Evolutionary conservation across 2,888 invertebrate genomes (phyloP).

Genomic region (Acleris emargana): DNA sequence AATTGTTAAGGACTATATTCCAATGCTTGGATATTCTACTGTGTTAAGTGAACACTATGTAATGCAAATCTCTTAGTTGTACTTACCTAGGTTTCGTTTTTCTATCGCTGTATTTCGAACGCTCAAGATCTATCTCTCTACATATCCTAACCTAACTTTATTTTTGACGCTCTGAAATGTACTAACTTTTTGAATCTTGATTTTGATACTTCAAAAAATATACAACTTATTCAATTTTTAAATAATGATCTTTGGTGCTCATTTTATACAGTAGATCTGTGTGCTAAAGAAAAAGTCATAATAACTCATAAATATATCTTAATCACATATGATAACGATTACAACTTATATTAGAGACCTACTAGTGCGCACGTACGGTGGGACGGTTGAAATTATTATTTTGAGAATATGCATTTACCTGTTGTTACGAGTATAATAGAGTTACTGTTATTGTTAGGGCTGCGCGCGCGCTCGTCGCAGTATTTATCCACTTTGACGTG

Average conservation of each 20-base stretch:
- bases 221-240: conserved; percentile 33
- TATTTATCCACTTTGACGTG: conserved; percentile 24
- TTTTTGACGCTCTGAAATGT: conserved; percentile 34
- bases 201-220: conserved; percentile 35
- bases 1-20: conserved; percentile 46
- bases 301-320: conserved; percentile 39
- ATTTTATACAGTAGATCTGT: conserved; percentile 63
- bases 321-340: conserved; percentile 34
- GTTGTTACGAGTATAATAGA: conserved; percentile 64
- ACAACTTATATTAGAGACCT: conserved; percentile 41
- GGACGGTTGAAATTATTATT: conserved; percentile 61
- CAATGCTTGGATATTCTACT: conserved; percentile 55
- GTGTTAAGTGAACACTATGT: conserved; percentile 60
- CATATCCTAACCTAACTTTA: conserved; percentile 29
- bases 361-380: conserved; percentile 45
- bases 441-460: conserved; percentile 53
- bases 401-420: conserved; percentile 76
- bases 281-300: conserved; percentile 47
- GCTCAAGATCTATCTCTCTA: conserved; percentile 39
- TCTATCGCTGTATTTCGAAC: conserved; percentile 34
- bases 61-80: conserved; percentile 31
- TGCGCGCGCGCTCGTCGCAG: conserved; percentile 14
- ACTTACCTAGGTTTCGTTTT: conserved; percentile 22
- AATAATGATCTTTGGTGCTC: conserved; percentile 56
- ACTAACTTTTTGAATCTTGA: conserved; percentile 37